Base-by-base conservation (phyloP, 2,113 vertebrate species). In the Jaculus jaculus region DNA sequence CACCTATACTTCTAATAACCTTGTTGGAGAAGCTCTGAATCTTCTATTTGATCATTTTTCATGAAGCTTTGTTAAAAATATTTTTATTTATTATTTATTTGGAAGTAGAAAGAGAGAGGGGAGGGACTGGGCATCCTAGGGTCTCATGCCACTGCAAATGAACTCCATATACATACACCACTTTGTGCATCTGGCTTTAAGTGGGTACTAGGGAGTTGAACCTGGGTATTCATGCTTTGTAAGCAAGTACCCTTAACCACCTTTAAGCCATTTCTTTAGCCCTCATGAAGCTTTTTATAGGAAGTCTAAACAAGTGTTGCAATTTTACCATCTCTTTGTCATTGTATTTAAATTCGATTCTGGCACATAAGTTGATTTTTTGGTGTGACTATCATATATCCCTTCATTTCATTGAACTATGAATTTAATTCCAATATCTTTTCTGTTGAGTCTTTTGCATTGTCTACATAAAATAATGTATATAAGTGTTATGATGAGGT, bases 371-470 rank as follows among this genome's bases (percentile, higher is more conserved):
- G 13, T 92, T 87, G 21, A 65, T 47, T 73, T 51, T 85, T 66
- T 47, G 21, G 11, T 69, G 28, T 60, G 24, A 68, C 78, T 73
- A 69, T 79, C 65, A 24, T 47, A 2, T 42, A 75, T 42, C 39
- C 10, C 74, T 15, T 20, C 24, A 86, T 73, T 83, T 91, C 6
- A 24, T 1, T 87, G 68, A 82, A 69, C 9, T 88, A 81, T 78
- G 72, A 80, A 87, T 77, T 88, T 83, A 84, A 89, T 90, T 93
- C 7, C 61, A 73, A 87, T 34, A 91, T 73, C 39, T 84, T 65
- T 90, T 75, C 32, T 92, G 18, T 71, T 18, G 24, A 24, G 5
- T 69, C 37, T 87, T 83, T 83, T 91, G 58, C 58, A 37, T 74
- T 82, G 21, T 54, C 39, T 71, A 1, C 13, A 18, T 61, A 42